Evolutionary conservation across 2,113 vertebrate genomes (phyloP).

Genomic region (Oreochromis spilurus): DNA sequence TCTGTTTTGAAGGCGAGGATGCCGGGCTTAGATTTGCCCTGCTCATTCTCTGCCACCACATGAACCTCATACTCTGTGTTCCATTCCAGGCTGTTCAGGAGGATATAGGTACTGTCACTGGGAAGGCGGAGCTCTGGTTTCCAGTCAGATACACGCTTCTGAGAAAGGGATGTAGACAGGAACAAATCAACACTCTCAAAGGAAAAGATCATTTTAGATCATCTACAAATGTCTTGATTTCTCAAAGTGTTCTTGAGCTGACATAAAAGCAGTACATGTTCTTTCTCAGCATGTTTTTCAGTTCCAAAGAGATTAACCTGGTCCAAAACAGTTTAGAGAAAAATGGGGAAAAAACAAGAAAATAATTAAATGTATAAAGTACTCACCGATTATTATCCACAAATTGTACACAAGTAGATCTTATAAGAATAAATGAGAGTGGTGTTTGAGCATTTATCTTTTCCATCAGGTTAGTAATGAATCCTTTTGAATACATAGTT

Average conservation of each 20-base stretch:
- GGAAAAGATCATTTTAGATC: not conserved
- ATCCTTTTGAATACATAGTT: not conserved
- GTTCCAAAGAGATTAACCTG: not conserved
- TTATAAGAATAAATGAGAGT: not conserved
- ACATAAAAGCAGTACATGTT: not conserved
- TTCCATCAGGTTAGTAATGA: not conserved
- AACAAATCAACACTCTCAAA: not conserved
- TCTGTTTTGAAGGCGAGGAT: constrained; percentile 81
- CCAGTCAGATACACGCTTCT: constrained; percentile 86
- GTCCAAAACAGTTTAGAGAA: not conserved
- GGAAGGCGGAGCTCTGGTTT: constrained; percentile 90
- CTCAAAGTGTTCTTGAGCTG: not conserved
- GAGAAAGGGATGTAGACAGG: not conserved
- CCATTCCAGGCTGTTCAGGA: constrained; percentile 89
- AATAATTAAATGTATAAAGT: not conserved
- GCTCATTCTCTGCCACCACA: constrained; percentile 90
- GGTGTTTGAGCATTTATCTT: not conserved
- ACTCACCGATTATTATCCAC: not conserved
- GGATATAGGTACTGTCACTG: constrained; percentile 77
- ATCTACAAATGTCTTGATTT: not conserved
- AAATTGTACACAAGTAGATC: not conserved
- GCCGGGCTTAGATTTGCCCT: constrained; percentile 85
- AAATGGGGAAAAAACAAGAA: not conserved
- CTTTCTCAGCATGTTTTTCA: not conserved
- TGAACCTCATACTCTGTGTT: constrained; percentile 91